phyloP scores from a whole-genome alignment of 2,797 vertebrate species.

The Denticeps clupeoides region DNA sequence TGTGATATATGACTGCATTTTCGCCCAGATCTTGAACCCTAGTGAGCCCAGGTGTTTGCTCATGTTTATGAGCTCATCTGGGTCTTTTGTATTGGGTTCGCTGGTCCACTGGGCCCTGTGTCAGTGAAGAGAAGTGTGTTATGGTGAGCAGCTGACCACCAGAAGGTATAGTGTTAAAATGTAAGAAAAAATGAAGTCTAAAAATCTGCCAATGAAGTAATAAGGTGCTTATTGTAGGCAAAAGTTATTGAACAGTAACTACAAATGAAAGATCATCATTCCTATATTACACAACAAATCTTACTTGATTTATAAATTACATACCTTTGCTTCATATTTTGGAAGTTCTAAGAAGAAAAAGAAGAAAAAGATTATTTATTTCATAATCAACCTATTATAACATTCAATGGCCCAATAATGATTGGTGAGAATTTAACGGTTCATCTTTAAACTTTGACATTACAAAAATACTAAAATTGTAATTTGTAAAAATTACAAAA shows the following conservation, averaged over 20 bases:
- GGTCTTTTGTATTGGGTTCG: conserved; percentile 29
- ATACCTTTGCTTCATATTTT: conserved; percentile 52
- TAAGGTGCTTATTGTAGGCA: too few relatives aligned
- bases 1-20: conserved; percentile 42
- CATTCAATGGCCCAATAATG: too few relatives aligned
- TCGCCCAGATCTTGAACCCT: conserved; percentile 59
- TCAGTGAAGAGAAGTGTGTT: conserved; percentile 13
- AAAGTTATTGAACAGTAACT: neutral
- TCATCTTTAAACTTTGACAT: too few relatives aligned
- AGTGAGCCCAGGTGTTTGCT: conserved; percentile 51
- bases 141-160: neutral
- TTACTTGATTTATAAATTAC: conserved; percentile 17
- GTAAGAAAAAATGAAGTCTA: too few relatives aligned
- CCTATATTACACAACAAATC: neutral
- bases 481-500: too few relatives aligned
- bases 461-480: too few relatives aligned
- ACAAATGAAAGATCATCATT: too few relatives aligned
- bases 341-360: conserved; percentile 51
- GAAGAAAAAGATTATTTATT: neutral
- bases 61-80: conserved; percentile 45
- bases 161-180: neutral
- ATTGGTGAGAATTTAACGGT: too few relatives aligned
- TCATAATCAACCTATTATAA: conserved; percentile 2
- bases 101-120: conserved; percentile 50
- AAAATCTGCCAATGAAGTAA: too few relatives aligned